Evolutionary conservation across 2,113 vertebrate species (phyloP).

Genomic region (Eublepharis macularius): DNA sequence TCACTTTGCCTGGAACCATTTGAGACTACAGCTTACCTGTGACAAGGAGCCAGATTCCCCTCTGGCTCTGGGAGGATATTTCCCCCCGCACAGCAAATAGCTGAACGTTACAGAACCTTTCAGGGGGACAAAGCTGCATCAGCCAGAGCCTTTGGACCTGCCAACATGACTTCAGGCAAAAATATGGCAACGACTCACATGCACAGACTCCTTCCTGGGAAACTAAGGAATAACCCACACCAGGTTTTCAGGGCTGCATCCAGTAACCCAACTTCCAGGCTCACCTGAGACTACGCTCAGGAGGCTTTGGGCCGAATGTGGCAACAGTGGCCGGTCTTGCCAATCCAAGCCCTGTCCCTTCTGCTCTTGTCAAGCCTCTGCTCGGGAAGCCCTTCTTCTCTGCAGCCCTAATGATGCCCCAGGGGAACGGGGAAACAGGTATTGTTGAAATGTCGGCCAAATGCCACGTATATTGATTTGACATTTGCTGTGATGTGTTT

Average conservation of each 20-base stretch:
- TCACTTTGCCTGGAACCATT: too few relatives aligned
- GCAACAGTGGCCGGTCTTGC: too few relatives aligned
- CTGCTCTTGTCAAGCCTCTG: background rate
- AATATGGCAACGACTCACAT: background rate
- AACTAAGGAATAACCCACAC: background rate
- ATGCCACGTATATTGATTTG: slow-evolving; percentile 30
- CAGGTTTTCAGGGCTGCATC: background rate
- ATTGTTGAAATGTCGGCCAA: slow-evolving; percentile 28
- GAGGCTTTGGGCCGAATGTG: background rate
- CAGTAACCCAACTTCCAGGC: background rate
- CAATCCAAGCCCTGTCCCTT: background rate
- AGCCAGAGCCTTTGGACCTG: too few relatives aligned
- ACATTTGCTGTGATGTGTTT: slow-evolving; percentile 1
- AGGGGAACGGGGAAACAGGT: background rate
- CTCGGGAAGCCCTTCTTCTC: background rate
- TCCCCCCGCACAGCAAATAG: too few relatives aligned
- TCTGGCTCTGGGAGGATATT: too few relatives aligned
- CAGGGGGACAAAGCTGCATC: too few relatives aligned
- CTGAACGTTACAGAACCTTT: too few relatives aligned
- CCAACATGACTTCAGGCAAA: too few relatives aligned
- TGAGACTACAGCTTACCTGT: too few relatives aligned
- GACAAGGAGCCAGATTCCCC: too few relatives aligned
- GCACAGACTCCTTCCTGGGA: background rate
- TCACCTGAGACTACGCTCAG: background rate
- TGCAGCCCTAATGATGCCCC: background rate